phyloP scores from a whole-genome alignment of 2,797 vertebrate species.

The Falco concolor region DNA sequence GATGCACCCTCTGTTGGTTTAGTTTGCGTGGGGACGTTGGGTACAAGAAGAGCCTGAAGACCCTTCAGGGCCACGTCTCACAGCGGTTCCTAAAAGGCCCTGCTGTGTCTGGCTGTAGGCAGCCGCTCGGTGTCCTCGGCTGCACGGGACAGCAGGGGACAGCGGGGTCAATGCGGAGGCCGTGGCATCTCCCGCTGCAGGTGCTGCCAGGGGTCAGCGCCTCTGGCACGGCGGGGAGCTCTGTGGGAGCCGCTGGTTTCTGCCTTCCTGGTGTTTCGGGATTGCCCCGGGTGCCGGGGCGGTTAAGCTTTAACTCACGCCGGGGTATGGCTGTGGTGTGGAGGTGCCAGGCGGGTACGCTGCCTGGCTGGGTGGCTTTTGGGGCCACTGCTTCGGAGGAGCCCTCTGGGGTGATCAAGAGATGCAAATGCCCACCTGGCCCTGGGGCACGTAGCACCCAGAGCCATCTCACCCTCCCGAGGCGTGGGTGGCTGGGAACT shows the following conservation, averaged over 20 bases:
- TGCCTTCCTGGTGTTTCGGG: not conserved
- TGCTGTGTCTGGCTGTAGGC: not conserved
- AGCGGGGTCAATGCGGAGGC: accelerated
- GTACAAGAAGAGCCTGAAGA: not conserved
- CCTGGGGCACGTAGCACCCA: not conserved
- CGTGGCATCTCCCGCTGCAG: not conserved
- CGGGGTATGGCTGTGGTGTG: accelerated
- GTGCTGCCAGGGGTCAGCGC: not conserved
- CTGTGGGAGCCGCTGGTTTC: not conserved
- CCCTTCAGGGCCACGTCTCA: not conserved
- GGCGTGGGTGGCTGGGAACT: not conserved
- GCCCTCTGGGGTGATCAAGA: accelerated
- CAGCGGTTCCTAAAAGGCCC: not conserved
- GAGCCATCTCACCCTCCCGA: accelerated
- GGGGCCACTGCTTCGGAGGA: not conserved
- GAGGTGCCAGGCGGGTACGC: not conserved
- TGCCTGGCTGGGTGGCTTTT: accelerated
- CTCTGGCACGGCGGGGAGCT: not conserved
- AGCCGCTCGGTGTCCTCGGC: not conserved
- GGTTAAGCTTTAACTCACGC: not conserved
- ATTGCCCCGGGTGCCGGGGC: not conserved
- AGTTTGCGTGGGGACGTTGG: accelerated
- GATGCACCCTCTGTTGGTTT: not conserved
- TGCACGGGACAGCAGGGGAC: accelerated
- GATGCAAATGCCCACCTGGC: too few species aligned